Base-by-base conservation (phyloP, 2,888 invertebrate genomes). In the Plagodis pulveraria region DNA sequence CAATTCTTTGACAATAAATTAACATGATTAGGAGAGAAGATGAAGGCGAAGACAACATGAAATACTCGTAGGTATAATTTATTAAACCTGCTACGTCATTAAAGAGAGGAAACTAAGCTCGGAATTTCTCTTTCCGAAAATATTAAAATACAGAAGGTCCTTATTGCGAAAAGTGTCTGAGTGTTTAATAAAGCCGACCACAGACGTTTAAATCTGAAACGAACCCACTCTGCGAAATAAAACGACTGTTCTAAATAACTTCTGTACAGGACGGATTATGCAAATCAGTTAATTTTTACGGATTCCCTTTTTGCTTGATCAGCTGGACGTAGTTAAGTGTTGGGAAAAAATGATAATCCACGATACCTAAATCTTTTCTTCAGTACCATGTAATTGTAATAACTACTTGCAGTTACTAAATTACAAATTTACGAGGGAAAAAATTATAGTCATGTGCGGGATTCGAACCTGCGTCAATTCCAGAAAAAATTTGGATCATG, bases 111-210 rank as follows among this genome's bases (percentile, higher is more conserved):
- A 40, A 40, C 8, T 5, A 2, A 40, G 8, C 10, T 34, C n/a
- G 8, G 40, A 35, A 40, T 46, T 50, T 34, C 42, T 38, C 38
- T 50, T 42, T 5, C 9, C 12, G 12, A 42, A 44, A 49, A 45
- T 44, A 41, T 53, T 34, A 32, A 44, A 51, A 22, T 32, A 45
- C 44, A 41, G 12, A 40, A 40, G 22, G 33, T 32, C 46, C 35
- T 8, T 9, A 41, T 50, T 36, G 43, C 33, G 22, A 10, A 52
- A 46, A 58, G 38, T 40, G 47, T 41, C 56, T 54, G 49, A 54
- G 56, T 58, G 58, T 66, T 62, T 64, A 62, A 67, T 66, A 58
- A 67, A 60, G 56, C 51, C 38, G 44, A 49, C 56, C 59, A 42
- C 46, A 11, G 53, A 34, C 52, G 50, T 47, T 42, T 8, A 40